A percentile compares a stretch with the other conserved stretches of the same genome.
Conservation (phyloP, 2,797 vertebrate genomes). For the Ctenosaura bakeri region DNA sequence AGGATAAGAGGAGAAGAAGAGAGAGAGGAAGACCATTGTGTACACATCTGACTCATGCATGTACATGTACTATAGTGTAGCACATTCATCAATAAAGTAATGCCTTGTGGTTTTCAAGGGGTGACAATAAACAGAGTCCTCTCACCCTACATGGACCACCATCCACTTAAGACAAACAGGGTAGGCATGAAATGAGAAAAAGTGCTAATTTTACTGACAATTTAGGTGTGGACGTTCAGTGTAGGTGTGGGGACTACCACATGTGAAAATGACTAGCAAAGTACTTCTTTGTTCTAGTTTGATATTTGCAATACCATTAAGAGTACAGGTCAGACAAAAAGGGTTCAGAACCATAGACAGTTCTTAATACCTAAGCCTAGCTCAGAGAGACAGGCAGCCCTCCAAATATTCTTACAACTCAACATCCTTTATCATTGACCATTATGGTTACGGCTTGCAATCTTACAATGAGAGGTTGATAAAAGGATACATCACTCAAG, state of each 20-base stretch:
- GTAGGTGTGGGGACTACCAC: not conserved
- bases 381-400: no score
- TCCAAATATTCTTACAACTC: no score
- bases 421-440: no score
- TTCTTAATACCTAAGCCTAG: not conserved
- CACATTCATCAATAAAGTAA: not conserved
- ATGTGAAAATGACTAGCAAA: not conserved
- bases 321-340: not conserved
- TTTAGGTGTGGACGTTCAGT: not conserved
- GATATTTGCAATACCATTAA: not conserved
- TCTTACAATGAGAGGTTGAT: no score
- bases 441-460: no score
- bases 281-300: not conserved
- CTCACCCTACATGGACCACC: not conserved
- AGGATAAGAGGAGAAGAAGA: fast-evolving
- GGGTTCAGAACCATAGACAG: not conserved
- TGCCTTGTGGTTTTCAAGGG: not conserved
- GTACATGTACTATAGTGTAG: not conserved
- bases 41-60: no score
- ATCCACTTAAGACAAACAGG: not conserved
- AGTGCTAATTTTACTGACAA: not conserved
- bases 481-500: no score
- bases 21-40: not conserved
- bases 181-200: not conserved
- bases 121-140: not conserved